Percentiles rank a stretch among this genome's conserved stretches.
These are phyloP conservation scores for Hipparchia sbordonii DNA, from an alignment of 2,888 invertebrate genomes.

Conservation along the genomic window DNA sequence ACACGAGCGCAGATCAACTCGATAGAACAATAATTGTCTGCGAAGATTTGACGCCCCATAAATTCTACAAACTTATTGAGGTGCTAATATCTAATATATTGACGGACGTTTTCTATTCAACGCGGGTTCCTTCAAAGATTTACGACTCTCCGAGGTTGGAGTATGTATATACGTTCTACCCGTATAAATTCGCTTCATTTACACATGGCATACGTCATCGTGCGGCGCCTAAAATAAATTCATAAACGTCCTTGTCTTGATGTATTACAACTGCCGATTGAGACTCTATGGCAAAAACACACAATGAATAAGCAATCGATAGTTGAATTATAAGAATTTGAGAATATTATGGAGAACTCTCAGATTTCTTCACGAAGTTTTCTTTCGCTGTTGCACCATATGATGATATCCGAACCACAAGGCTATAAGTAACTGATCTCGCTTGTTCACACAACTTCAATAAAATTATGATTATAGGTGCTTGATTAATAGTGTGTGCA, in stretches of 20 bases:
- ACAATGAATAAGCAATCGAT: conserved; percentile 4
- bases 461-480: too few relatives aligned
- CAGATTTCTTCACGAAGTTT: too few relatives aligned
- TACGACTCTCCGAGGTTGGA: conserved; percentile 40
- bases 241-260: conserved; percentile 11
- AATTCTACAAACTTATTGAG: conserved; percentile 10
- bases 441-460: neutral
- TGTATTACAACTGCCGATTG: conserved; percentile 7
- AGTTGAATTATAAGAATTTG: too few relatives aligned
- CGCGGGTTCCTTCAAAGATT: conserved; percentile 41
- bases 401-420: too few relatives aligned
- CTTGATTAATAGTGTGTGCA: too few relatives aligned
- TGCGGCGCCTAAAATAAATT: conserved; percentile 22
- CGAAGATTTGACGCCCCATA: conserved; percentile 16
- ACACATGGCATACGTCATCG: conserved; percentile 26
- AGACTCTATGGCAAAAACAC: conserved; percentile 4
- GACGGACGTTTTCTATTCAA: conserved; percentile 37
- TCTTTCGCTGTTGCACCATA: too few relatives aligned
- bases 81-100: conserved; percentile 25
- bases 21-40: neutral
- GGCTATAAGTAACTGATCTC: too few relatives aligned
- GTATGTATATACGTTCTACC: conserved; percentile 14
- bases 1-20: neutral
- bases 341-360: neutral
- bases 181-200: conserved; percentile 30